A percentile compares a stretch with the other conserved stretches of the same genome.
Conservation (phyloP, 2,888 invertebrate species). For the Cyrtodaria siliqua region DNA sequence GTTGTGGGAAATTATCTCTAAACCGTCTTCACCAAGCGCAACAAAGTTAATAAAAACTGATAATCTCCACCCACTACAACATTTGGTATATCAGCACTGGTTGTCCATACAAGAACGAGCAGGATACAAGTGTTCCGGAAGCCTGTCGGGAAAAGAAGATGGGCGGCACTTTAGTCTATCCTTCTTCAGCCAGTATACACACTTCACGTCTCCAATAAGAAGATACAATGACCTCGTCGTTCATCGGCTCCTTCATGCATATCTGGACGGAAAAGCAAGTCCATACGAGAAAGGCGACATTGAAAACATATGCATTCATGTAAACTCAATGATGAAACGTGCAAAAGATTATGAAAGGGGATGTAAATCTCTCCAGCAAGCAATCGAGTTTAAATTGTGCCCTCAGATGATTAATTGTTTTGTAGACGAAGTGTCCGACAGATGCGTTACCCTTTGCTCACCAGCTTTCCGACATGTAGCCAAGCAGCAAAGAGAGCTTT, state of each 20-base stretch:
- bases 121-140: constrained; percentile 58
- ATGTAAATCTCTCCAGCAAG: constrained; percentile 55
- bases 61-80: constrained; percentile 56
- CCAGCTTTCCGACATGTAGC: constrained; percentile 57
- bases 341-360: constrained; percentile 65
- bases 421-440: constrained; percentile 59
- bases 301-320: constrained; percentile 57
- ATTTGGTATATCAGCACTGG: constrained; percentile 63
- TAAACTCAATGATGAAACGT: constrained; percentile 60
- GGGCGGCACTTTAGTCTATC: constrained; percentile 65
- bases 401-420: constrained; percentile 56
- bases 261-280: constrained; percentile 30
- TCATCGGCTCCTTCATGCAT: constrained; percentile 67
- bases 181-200: constrained; percentile 63
- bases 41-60: constrained; percentile 52
- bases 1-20: constrained; percentile 25
- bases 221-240: constrained; percentile 62
- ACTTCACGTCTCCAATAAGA: constrained; percentile 68
- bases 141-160: constrained; percentile 34
- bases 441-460: constrained; percentile 56
- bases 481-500: constrained; percentile 48
- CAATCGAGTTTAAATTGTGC: constrained; percentile 53
- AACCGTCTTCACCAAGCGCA: neutral
- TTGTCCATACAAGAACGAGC: constrained; percentile 62
- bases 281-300: constrained; percentile 66